Base-by-base conservation (phyloP, 2,888 invertebrate genomes). In the Aspidiotus rigidus region DNA sequence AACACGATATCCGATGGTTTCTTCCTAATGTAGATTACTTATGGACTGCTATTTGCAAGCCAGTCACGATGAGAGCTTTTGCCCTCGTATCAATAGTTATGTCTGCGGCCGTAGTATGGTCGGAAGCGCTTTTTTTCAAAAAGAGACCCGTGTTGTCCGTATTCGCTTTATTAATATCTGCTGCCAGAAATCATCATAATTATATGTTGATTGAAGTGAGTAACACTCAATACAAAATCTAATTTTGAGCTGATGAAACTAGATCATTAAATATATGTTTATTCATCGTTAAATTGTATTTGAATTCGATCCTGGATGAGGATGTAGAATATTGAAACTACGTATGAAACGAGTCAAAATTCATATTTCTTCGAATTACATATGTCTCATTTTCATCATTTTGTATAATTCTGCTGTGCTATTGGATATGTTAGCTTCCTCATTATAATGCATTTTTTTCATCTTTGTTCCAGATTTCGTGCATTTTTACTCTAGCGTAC, bases 51-150 rank as follows among this genome's bases (percentile, higher is more conserved):
- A 77, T 89, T 70, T 73, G 92, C 17, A 86, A 86, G 75, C 85
- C 87, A 62, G 90, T 91, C 76, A 84, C 89, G 71, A 82, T 90
- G 74, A 89, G 89, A 77, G 77, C 83, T 0, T 78, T 89, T 73
- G 87, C 93, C 2, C 80, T 90, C 40, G 74, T 86, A 11, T 85
- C 91, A 0, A 87, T 86, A 2, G 78, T 87, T 55, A 83, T 98
- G 79, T 96, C 97, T 0, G 80, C 89, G 39, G 86, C 90, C 76
- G 94, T 99, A 44, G 93, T 99, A n/a, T 97, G 98, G 97, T 98
- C 97, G 0, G 99, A 99, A 81, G 86, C 98, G 75, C 95, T 98
- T 1, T 99, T 99, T 81, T 99, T 99, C 81, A 89, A 90, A 76
- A 87, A 89, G 75, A 80, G 83, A 39, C 98, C 98, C 0, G 93